A percentile compares a stretch with the other conserved stretches of the same genome.
phyloP scores from a whole-genome alignment of 1,140 invertebrate species.

The Euwallacea similis region DNA sequence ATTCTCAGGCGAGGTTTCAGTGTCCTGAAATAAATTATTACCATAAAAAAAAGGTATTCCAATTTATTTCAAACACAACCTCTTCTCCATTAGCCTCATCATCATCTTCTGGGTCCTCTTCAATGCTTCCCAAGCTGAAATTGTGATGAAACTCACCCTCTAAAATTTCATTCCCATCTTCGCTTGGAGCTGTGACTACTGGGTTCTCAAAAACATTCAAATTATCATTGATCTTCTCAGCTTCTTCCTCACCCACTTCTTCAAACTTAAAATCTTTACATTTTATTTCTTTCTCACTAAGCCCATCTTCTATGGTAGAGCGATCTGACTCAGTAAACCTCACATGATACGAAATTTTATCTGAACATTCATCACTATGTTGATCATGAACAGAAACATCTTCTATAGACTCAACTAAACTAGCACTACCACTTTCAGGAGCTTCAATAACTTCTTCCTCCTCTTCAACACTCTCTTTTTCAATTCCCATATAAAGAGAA shows the following conservation, averaged over 20 bases:
- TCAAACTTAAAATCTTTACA: background rate
- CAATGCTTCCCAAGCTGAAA: background rate
- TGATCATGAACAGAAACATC: background rate
- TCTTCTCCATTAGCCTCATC: background rate
- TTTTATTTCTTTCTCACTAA: slow-evolving; percentile 8
- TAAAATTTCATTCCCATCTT: slow-evolving; percentile 29
- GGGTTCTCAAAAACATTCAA: slow-evolving; percentile 1
- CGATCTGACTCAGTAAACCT: slow-evolving; percentile 17
- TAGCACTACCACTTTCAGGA: background rate
- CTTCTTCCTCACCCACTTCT: slow-evolving; percentile 3
- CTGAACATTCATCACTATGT: background rate
- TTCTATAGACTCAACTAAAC: background rate
- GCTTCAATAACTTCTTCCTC: background rate
- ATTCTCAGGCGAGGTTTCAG: background rate
- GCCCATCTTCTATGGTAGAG: slow-evolving; percentile 13
- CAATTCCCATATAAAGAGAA: slow-evolving; percentile 23
- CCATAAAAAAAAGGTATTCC: background rate
- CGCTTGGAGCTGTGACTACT: slow-evolving; percentile 19
- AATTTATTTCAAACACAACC: background rate
- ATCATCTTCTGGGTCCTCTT: background rate
- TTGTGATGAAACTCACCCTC: slow-evolving; percentile 1
- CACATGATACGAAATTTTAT: slow-evolving; percentile 1
- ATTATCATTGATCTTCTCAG: slow-evolving; percentile 6
- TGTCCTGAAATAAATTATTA: background rate
- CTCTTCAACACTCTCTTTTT: slow-evolving; percentile 1